These are phyloP conservation scores for Piprites chloris DNA, from an alignment of 2,113 vertebrate genomes.

Conservation along the genomic window DNA sequence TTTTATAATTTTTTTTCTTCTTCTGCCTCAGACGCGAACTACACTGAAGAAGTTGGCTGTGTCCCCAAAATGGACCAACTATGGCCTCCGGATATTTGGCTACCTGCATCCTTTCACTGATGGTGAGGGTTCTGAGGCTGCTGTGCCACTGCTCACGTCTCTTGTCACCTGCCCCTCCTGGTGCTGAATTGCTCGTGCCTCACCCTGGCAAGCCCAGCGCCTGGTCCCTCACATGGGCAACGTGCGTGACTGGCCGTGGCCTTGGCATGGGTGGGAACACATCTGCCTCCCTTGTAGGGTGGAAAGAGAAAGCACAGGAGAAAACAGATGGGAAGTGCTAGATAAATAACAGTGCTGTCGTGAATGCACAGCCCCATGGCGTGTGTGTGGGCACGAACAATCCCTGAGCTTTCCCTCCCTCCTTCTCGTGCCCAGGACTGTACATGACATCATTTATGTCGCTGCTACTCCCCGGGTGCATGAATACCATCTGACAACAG, in stretches of 20 bases:
- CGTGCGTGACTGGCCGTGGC: accelerated
- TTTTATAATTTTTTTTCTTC: not conserved
- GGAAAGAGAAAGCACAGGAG: not conserved
- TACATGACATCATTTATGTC: not conserved
- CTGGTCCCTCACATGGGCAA: accelerated
- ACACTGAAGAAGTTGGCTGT: slow-evolving; percentile 86
- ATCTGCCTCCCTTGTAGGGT: not conserved
- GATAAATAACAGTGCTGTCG: not conserved
- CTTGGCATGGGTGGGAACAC: not conserved
- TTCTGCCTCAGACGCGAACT: slow-evolving; percentile 76
- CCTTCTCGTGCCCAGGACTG: not conserved
- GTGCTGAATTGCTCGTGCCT: not conserved
- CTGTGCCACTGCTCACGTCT: accelerated
- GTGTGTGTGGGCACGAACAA: accelerated
- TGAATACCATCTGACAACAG: not conserved
- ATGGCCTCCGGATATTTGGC: slow-evolving; percentile 93
- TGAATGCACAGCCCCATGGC: accelerated
- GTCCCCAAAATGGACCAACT: slow-evolving; percentile 88
- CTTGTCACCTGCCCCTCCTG: slow-evolving; percentile 42
- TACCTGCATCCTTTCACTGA: slow-evolving; percentile 85
- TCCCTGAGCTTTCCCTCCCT: not conserved
- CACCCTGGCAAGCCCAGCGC: accelerated
- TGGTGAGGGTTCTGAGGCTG: slow-evolving; percentile 72
- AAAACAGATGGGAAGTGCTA: not conserved
- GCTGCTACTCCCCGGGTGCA: not conserved